Evolutionary conservation across 2,113 vertebrate species (phyloP), one percentile per base, ranked within the genome.

Genomic region (Perca flavescens): DNA sequence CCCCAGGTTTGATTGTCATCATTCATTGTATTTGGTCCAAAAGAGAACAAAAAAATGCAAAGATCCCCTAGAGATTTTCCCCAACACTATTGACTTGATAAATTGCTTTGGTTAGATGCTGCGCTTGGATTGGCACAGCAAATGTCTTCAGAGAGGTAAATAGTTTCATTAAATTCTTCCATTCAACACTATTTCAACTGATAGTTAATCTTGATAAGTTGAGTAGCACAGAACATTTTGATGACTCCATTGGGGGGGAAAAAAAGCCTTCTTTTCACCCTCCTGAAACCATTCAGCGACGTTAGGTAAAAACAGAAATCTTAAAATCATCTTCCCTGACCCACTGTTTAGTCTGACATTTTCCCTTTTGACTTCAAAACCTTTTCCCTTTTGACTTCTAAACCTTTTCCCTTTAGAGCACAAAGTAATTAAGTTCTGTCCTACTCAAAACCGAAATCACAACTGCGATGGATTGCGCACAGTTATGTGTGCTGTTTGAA

Each of bases 1-100:
- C 40, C 43, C 50, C 12, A 3, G 10, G 72, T 91, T 90, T 67
- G 25, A 86, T 89, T 15, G 46, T 54, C 79, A 86, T 86, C 73
- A 82, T 62, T 86, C 89, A 81, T 43, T 83, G 82, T 84, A 86
- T 91, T 86, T 82, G 82, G 82, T 75, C 65, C 53, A 64, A 84
- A 87, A 82, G 53, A 86, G 92, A 86, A 82, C 79, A 86, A 78
- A 88, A 80, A 85, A 88, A 87, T 84, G 57, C 86, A 82, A 68
- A 62, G 66, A 66, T 82, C 25, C 83, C 50, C 11, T 1, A 21
- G 79, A 83, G 80, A 84, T 71, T 86, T 56, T 14, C 17, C 31
- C 31, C 21, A 52, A 54, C 65, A 76, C 56, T 69, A 80, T 21
- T 63, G 75, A 86, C 70, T 67, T 66, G 65, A 85, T 53, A 80